Evolutionary conservation across 2,888 invertebrate species (phyloP).

Genomic region (Zonitis immaculata): DNA sequence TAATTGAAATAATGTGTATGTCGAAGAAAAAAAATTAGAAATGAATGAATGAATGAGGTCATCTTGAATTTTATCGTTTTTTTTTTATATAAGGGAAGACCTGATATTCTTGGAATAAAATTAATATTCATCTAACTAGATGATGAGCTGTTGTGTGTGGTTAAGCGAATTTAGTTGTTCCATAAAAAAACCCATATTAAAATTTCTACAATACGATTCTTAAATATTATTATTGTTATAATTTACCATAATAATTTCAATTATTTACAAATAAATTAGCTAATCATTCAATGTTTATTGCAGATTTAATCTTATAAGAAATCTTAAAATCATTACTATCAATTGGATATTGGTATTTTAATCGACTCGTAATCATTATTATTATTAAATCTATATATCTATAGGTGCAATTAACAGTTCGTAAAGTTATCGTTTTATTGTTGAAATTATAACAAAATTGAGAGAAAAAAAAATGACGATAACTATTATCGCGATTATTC

Average conservation of each 20-base stretch:
- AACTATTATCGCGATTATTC: too few relatives aligned
- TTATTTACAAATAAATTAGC: background rate
- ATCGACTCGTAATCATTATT: background rate
- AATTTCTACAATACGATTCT: background rate
- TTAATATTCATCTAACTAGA: constrained; percentile 1
- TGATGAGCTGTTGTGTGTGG: constrained; percentile 2
- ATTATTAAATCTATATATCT: too few relatives aligned
- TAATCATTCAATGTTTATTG: background rate
- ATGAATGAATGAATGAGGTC: constrained; percentile 12
- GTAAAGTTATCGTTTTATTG: background rate
- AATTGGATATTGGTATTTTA: background rate
- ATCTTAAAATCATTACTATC: background rate
- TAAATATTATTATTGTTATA: background rate
- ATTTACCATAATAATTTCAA: background rate
- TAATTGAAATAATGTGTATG: background rate
- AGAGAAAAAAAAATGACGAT: background rate
- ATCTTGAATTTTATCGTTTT: constrained; percentile 3
- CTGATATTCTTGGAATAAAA: background rate
- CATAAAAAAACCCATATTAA: constrained; percentile 1
- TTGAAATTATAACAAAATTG: background rate
- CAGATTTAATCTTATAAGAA: background rate
- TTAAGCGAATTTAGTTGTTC: background rate
- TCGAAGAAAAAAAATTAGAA: constrained; percentile 7
- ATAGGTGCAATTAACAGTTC: background rate
- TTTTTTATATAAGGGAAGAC: background rate